Conservation (phyloP, 2,888 invertebrate genomes). For the Caenorhabditis sinica region DNA sequence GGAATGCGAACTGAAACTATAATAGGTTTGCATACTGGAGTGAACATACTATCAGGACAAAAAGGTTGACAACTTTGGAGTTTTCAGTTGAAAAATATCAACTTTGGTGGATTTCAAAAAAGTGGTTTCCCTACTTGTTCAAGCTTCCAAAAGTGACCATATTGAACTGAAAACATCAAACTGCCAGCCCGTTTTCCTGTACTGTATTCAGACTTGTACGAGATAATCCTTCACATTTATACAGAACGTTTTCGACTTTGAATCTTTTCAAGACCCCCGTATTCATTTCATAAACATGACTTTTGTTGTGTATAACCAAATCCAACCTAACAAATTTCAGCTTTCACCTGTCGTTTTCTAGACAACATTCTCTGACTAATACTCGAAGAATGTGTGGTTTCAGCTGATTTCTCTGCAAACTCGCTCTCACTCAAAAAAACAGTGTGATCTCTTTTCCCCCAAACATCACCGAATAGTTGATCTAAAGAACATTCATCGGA, state of each 20-base stretch:
- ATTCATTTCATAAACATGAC: background rate
- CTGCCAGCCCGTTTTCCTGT: no score
- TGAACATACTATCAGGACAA: no score
- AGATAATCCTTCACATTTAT: no score
- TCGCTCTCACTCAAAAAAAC: background rate
- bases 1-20: slow-evolving; percentile 67
- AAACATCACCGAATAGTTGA: background rate
- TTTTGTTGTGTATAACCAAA: background rate
- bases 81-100: no score
- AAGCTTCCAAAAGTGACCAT: no score
- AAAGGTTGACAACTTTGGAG: no score
- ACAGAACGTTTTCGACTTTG: background rate
- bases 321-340: slow-evolving; percentile 6
- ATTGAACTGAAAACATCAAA: no score
- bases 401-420: slow-evolving; percentile 8
- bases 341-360: slow-evolving; percentile 31
- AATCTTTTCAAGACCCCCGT: background rate
- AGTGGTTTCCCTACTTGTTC: no score
- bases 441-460: background rate
- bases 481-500: slow-evolving; percentile 16
- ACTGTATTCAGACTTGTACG: no score
- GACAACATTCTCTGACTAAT: slow-evolving; percentile 33
- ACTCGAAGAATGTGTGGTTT: slow-evolving; percentile 9
- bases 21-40: no score
- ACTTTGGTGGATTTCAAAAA: no score